Base-by-base conservation (phyloP, 2,888 invertebrate species). In the Eupithecia subfuscata region DNA sequence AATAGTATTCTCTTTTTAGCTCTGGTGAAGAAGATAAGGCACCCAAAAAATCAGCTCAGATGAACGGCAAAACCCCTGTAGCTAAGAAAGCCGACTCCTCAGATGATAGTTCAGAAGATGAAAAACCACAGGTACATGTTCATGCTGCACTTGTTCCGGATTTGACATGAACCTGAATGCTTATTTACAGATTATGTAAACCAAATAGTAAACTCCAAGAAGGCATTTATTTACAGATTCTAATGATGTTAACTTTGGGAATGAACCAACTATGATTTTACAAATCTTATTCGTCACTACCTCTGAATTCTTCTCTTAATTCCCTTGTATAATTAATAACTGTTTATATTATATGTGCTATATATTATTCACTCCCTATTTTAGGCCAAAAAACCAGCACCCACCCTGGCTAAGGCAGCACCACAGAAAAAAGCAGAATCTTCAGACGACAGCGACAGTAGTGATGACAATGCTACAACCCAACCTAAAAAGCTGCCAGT, bases 71-170 rank as follows among this genome's bases (percentile, higher is more conserved):
- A 84, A 82, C 82, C 81, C 85, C 89, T 1, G 84, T 84, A 60
- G 79, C 80, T 37, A 91, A 91, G 75, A 91, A 91, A 72, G 84
- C 89, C 74, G 88, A 89, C n/a, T 90, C 91, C 7, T 91, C 92
- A 67, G 92, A 92, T 60, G 93, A 93, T 67, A 92, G 90, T 75
- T 93, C 92, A 2, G 91, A 93, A 72, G 91, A 92, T 82, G 92
- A 93, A 80, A 86, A 90, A 52, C 82, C 86, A 80, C 84, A 87
- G 82, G 89, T 91, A 84, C 78, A 3, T 40, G 9, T 45, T 70
- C 18, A 45, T 43, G 6, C 43, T 43, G 18, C 22, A 60, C 18
- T 45, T 48, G 25, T 25, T 18, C 5, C 30, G 30, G 12, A 30
- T 56, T n/a, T 22, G n/a, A 22, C 9, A 11, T 22, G 9, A 48